Evolutionary conservation across 2,113 vertebrate genomes (phyloP), one percentile per base, ranked within the genome.

Genomic region (Eptatretus burgeri): DNA sequence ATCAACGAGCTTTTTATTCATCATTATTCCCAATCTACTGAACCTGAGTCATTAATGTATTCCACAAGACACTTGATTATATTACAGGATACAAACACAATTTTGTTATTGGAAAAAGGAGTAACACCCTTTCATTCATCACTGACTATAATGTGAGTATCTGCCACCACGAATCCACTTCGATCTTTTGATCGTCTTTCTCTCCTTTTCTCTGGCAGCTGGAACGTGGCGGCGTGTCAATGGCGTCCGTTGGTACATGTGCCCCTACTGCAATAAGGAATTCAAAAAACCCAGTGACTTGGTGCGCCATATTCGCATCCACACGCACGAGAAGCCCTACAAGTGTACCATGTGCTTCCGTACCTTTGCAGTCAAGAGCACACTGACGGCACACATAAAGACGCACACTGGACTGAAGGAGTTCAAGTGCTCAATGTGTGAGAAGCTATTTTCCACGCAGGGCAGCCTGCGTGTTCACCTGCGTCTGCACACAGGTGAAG

Each of bases 381-480:
- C 91, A 14, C 85, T 98, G 51, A 98, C 91, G 0, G 91, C 91
- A 51, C 89, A 98, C 70, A 85, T 87, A 75, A 96, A 98, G 74
- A 96, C 88, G 2, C 91, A 98, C 72, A 83, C 82, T 2, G 91
- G 91, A 68, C 79, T 96, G 73, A 98, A 98, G 75, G 85, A 85
- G 65, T 98, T 93, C 65, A 83, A 86, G 79, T 98, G 89, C 74
- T 84, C 83, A 67, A 80, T 75, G 77, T 98, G 91, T 72, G 78
- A 83, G 74, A 96, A 98, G 76, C 82, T 84, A 70, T 98, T 96
- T 79, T 96, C 91, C 74, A 98, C 91, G 66, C 91, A 87, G 63
- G 91, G 89, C 65, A 98, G 91, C 78, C 83, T 96, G 78, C 95
- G 95, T 74, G 89, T 96, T 68, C 91, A 98, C 72, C 83, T 91